Base-by-base conservation (phyloP, 2,888 invertebrate genomes). In the Formica aserva region DNA sequence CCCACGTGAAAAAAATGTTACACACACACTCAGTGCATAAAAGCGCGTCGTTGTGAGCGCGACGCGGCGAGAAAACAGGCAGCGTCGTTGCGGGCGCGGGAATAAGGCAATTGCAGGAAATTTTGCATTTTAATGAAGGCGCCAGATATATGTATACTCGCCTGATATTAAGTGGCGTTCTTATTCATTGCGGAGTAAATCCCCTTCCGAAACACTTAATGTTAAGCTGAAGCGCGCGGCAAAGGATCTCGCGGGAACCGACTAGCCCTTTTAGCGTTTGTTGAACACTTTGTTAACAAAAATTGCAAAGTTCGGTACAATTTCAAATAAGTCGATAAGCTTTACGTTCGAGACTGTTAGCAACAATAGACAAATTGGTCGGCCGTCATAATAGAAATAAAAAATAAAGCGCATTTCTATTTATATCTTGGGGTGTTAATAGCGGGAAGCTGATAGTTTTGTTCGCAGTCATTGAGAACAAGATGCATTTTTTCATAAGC, bases 41-140 rank as follows among this genome's bases (percentile, higher is more conserved):
- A 63, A 74, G 65, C 55, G 48, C 63, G 71, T 76, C 35, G 48
- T 66, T 9, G 65, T 62, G 57, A 62, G 65, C 60, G 22, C 55
- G 52, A 77, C 78, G 66, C 41, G 52, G 71, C 78, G 72, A 78
- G 45, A 62, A 74, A 52, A 78, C 45, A 75, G 71, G 72, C n/a
- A 76, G 65, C 52, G 69, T 48, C 65, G 26, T 41, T 48, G 69
- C 66, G n/a, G 32, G 32, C 32, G 48, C 13, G 62, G 52, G 83
- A 18, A 65, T 55, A 35, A 15, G 78, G 60, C 57, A 85, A 83
- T 83, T 75, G 72, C 80, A 35, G 76, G n/a, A 75, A 89, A 89
- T 87, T 89, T 87, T 83, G 84, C 86, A 88, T 88, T 85, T 87
- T 88, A 88, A 88, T 82, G 87, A 88, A 84, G 66, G 55, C 57